These are phyloP conservation scores for Chelonia mydas DNA, from an alignment of 2,797 vertebrate species.

Conservation along the genomic window DNA sequence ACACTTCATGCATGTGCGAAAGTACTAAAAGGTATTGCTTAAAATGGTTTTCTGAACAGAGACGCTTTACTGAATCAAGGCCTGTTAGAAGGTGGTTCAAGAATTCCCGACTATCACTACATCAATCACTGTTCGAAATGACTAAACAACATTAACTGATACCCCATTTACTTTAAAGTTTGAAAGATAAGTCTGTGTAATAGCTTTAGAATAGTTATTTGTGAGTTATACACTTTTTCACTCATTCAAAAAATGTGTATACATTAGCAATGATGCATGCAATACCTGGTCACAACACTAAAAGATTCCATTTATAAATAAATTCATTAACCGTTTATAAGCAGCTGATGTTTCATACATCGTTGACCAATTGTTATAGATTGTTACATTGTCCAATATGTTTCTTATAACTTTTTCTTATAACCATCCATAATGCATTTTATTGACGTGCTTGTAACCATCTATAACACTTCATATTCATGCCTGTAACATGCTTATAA, in stretches of 20 bases:
- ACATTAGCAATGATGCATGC: neutral
- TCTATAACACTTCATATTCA: neutral
- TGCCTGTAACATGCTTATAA: constrained; percentile 4
- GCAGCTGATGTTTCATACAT: constrained; percentile 30
- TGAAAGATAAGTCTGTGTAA: neutral
- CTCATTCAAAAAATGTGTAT: neutral
- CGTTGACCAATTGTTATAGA: constrained; percentile 44
- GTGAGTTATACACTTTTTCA: neutral
- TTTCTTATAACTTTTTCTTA: neutral
- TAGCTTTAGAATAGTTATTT: neutral
- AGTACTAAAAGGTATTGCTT: neutral
- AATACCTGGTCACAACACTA: neutral
- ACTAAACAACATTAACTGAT: neutral
- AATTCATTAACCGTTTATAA: constrained; percentile 15
- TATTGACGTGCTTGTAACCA: constrained; percentile 12
- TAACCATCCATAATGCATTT: neutral
- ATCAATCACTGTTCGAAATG: neutral
- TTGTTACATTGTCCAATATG: neutral
- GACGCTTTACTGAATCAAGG: neutral
- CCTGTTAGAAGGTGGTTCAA: neutral
- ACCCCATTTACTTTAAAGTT: neutral
- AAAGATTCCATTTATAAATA: neutral
- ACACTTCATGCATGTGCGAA: neutral
- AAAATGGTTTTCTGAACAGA: neutral
- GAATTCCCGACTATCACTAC: neutral